phyloP scores from a whole-genome alignment of 2,113 vertebrate genomes.

The Setophaga kirtlandii region DNA sequence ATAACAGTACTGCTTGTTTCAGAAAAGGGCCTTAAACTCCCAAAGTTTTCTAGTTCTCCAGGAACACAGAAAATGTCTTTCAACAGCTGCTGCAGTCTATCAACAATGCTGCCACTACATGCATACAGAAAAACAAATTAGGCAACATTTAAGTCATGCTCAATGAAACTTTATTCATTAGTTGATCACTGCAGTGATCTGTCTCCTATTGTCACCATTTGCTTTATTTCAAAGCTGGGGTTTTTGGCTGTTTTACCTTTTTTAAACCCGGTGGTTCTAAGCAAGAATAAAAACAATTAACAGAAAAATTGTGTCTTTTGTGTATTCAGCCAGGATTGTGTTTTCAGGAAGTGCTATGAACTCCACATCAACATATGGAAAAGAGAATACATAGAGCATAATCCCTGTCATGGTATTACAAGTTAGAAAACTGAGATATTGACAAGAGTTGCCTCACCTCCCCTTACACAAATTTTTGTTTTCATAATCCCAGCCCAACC shows the following conservation, averaged over 20 bases:
- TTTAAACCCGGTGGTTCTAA: neutral
- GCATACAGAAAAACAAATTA: neutral
- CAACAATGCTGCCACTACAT: neutral
- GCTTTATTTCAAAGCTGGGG: neutral
- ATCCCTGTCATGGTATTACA: neutral
- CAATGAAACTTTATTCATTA: neutral
- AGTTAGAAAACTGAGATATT: neutral
- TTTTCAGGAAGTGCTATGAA: neutral
- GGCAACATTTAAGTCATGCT: neutral
- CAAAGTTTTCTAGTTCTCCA: neutral
- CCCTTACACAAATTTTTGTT: neutral
- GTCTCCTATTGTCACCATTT: neutral
- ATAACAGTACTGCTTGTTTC: neutral
- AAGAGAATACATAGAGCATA: neutral
- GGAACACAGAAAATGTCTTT: neutral
- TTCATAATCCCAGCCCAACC: neutral
- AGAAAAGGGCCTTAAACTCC: neutral
- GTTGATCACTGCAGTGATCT: neutral
- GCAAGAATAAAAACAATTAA: neutral
- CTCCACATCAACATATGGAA: neutral
- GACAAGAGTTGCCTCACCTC: neutral
- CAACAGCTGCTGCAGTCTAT: neutral
- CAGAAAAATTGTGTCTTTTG: neutral
- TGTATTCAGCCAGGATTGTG: neutral
- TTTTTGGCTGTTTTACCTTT: neutral